phyloP scores from a whole-genome alignment of 2,113 vertebrate genomes.

The Scophthalmus maximus region DNA sequence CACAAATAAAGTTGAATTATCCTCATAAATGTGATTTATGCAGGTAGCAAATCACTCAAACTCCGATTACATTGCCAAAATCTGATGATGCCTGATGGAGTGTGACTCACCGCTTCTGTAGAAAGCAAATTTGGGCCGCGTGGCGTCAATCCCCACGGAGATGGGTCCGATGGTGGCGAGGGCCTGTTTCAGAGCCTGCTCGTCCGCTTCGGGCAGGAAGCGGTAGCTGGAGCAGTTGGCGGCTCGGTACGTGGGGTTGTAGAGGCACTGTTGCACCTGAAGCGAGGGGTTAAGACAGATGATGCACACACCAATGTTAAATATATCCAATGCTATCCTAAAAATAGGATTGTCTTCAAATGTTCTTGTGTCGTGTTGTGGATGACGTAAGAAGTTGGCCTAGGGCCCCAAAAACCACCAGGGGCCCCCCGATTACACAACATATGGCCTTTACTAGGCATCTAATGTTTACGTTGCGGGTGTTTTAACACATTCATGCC shows the following conservation, averaged over 20 bases:
- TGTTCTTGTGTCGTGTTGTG: no score
- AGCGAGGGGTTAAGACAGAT: neutral
- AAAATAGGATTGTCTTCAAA: no score
- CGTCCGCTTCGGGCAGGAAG: conserved; percentile 72
- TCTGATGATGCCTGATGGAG: rapidly evolving
- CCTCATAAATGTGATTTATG: no score
- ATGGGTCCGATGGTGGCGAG: conserved; percentile 89
- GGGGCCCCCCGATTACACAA: neutral
- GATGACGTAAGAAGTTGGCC: no score
- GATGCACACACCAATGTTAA: neutral
- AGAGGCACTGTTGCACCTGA: conserved; percentile 84
- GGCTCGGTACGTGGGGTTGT: conserved; percentile 78
- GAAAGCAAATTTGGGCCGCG: conserved; percentile 79
- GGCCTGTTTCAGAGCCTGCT: conserved; percentile 80
- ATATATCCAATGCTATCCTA: no score
- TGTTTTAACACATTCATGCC: no score
- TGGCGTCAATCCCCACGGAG: conserved; percentile 89
- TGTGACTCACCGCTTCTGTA: conserved; percentile 85
- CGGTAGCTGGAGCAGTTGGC: conserved; percentile 87
- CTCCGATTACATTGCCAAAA: no score
- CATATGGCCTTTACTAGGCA: neutral
- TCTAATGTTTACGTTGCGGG: neutral
- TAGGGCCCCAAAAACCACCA: neutral
- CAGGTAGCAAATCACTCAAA: neutral
- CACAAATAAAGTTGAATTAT: no score